These are phyloP conservation scores for Rhadinocentrus ornatus DNA, from an alignment of 2,797 vertebrate species.

Conservation along the genomic window DNA sequence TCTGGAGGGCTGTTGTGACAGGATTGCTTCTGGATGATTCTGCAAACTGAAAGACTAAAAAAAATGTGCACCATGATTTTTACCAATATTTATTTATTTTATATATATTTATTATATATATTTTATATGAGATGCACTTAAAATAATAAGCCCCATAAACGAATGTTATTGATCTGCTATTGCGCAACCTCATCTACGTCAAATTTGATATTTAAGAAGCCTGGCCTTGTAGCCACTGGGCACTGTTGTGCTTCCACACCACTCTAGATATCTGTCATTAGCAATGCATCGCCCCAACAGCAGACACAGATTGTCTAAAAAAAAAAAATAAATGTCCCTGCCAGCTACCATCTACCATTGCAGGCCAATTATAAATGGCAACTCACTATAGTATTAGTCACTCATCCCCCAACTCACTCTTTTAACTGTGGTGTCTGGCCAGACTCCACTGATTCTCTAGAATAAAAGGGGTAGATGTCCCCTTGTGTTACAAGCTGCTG, in stretches of 20 bases:
- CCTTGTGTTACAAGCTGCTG: conserved; percentile 78
- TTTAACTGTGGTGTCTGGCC: conserved; percentile 75
- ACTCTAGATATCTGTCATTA: conserved; percentile 80
- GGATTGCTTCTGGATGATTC: conserved; percentile 14
- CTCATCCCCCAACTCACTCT: conserved; percentile 49
- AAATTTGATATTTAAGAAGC: conserved; percentile 62
- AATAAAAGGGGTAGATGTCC: conserved; percentile 80
- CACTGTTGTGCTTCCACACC: conserved; percentile 70
- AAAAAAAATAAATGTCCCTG: conserved; percentile 65
- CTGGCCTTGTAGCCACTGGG: conserved; percentile 63
- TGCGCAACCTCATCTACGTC: conserved; percentile 41
- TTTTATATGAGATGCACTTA: conserved; percentile 19
- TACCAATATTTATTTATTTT: background rate
- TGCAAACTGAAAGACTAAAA: conserved; percentile 2
- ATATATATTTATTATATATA: background rate
- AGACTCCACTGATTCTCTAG: conserved; percentile 76
- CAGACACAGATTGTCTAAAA: conserved; percentile 82
- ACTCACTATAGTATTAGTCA: conserved; percentile 77
- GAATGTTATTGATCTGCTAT: conserved; percentile 20
- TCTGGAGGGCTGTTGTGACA: background rate
- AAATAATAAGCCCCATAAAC: conserved; percentile 16
- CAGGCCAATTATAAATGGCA: conserved; percentile 83
- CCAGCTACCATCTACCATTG: conserved; percentile 76
- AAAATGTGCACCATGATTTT: background rate
- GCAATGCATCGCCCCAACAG: conserved; percentile 79